phyloP scores from a whole-genome alignment of 2,113 vertebrate species.

The Macrotis lagotis region DNA sequence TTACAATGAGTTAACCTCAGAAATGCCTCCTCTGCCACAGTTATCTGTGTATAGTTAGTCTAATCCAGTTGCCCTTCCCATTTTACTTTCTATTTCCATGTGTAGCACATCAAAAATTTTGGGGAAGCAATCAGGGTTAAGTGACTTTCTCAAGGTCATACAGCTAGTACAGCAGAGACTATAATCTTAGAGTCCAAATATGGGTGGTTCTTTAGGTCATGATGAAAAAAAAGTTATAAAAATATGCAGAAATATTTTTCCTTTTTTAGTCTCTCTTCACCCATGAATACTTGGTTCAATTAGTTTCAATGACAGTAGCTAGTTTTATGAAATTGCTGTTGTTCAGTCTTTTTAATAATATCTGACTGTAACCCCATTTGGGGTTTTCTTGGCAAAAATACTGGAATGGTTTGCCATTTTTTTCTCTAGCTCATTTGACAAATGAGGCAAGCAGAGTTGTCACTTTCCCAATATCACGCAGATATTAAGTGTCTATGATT shows the following conservation, averaged over 20 bases:
- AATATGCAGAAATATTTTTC: background rate
- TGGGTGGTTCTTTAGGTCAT: background rate
- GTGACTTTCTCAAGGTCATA: background rate
- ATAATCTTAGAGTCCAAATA: background rate
- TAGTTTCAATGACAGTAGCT: background rate
- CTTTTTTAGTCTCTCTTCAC: background rate
- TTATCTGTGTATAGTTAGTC: background rate
- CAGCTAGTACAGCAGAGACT: background rate
- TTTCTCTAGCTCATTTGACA: background rate
- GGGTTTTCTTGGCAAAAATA: background rate
- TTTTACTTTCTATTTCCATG: background rate
- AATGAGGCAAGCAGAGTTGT: background rate
- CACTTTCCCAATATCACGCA: background rate
- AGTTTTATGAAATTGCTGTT: background rate
- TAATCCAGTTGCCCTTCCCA: background rate
- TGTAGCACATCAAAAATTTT: background rate
- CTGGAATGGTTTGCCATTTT: background rate
- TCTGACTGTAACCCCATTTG: background rate
- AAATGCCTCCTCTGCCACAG: background rate
- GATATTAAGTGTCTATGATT: background rate
- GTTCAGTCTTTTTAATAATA: background rate
- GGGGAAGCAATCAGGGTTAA: background rate
- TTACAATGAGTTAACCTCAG: background rate
- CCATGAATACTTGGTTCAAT: background rate
- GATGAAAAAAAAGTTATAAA: background rate